These are phyloP conservation scores for Liodrosophila aerea DNA, from an alignment of 2,888 invertebrate species.

Conservation along the genomic window DNA sequence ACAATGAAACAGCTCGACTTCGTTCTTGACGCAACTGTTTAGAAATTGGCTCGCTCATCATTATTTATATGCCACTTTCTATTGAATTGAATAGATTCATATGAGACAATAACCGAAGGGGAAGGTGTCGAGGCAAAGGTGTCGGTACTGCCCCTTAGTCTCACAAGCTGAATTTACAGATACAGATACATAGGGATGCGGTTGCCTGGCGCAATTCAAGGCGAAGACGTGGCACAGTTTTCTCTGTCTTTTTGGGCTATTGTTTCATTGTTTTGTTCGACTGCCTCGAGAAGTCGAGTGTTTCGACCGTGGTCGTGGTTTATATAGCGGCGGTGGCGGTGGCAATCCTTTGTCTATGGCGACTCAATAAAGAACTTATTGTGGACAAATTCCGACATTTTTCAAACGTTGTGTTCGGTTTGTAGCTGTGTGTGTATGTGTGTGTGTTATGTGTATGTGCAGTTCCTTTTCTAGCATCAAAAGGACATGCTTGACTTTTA, in stretches of 20 bases:
- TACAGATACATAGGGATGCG: constrained; percentile 1
- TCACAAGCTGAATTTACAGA: neutral
- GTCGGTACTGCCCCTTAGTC: constrained; percentile 56
- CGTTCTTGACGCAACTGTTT: constrained; percentile 67
- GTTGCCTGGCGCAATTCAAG: constrained; percentile 49
- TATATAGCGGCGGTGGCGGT: constrained; percentile 53
- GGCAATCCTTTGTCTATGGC: constrained; percentile 69
- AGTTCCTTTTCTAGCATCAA: constrained; percentile 33
- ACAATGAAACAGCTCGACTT: constrained; percentile 55
- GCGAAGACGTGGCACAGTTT: constrained; percentile 69
- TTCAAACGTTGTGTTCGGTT: constrained; percentile 63
- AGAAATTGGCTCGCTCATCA: constrained; percentile 74
- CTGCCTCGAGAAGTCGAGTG: constrained; percentile 53
- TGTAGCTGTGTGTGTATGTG: constrained; percentile 32
- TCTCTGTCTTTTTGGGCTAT: constrained; percentile 43
- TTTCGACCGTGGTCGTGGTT: constrained; percentile 56
- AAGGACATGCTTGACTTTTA: constrained; percentile 79
- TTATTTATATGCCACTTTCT: constrained; percentile 72
- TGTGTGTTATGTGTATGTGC: constrained; percentile 29
- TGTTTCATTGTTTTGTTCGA: constrained; percentile 50
- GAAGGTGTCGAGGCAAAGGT: constrained; percentile 71
- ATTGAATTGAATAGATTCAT: constrained; percentile 50
- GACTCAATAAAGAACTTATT: constrained; percentile 79
- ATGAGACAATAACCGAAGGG: constrained; percentile 37
- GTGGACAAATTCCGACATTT: constrained; percentile 79